Evolutionary conservation across 1,140 invertebrate species (phyloP).

Genomic region (Archegozetes longisetosus): DNA sequence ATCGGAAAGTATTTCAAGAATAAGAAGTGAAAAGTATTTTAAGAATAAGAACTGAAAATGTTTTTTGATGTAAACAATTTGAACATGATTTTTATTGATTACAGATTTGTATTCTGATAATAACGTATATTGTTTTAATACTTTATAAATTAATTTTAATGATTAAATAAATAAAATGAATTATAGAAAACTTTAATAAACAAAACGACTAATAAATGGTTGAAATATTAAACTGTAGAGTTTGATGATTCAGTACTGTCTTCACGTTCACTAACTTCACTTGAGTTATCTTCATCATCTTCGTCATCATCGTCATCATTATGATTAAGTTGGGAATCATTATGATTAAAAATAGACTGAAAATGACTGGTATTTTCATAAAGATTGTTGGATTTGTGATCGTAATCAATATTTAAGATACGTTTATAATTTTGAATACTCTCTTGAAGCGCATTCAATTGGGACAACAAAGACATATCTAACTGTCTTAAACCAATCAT

Average conservation of each 20-base stretch:
- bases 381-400: background rate
- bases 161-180: no score
- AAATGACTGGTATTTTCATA: background rate
- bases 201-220: no score
- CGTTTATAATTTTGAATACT: background rate
- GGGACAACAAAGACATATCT: background rate
- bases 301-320: background rate
- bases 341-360: no score
- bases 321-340: background rate
- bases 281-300: background rate
- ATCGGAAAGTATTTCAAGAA: no score
- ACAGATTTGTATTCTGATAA: no score
- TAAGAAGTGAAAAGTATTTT: no score
- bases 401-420: background rate
- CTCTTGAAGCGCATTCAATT: background rate
- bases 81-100: no score
- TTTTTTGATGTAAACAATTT: no score
- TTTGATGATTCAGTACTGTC: background rate
- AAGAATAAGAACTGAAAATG: no score
- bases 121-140: no score
- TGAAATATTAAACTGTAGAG: background rate
- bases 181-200: no score
- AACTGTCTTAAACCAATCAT: background rate
- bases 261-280: background rate
- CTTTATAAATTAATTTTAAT: no score